phyloP scores from a whole-genome alignment of 2,888 invertebrate species.

The Coenonympha glycerion region DNA sequence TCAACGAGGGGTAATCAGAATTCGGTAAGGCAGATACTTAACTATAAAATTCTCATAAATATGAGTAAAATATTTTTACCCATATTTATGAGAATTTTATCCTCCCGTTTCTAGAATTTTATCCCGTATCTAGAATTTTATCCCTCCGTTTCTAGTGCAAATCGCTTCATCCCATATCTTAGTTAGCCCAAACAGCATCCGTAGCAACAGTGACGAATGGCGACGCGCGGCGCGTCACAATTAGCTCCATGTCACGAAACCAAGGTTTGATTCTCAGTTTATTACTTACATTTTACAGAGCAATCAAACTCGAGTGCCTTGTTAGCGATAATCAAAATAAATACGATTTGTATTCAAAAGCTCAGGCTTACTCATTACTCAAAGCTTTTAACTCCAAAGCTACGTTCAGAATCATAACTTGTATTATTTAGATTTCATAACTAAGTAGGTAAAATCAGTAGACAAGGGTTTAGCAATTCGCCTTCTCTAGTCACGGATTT shows the following conservation, averaged over 20 bases:
- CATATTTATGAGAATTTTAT: no score
- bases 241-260: conserved; percentile 5
- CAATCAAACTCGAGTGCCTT: conserved; percentile 11
- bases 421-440: no score
- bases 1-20: no score
- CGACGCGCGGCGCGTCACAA: conserved; percentile 8
- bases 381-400: neutral
- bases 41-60: no score
- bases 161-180: conserved; percentile 4
- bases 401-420: neutral
- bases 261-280: conserved; percentile 11
- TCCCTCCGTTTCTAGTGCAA: neutral
- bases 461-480: no score
- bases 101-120: no score
- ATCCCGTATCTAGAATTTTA: no score
- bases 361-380: neutral
- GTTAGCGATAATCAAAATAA: conserved; percentile 10
- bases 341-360: neutral
- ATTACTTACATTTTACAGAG: conserved; percentile 10
- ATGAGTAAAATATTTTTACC: no score
- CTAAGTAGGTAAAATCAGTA: neutral
- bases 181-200: neutral
- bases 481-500: no score
- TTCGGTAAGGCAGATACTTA: no score
- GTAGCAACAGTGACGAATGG: conserved; percentile 18